Evolutionary conservation across 2,113 vertebrate genomes (phyloP).

Genomic region (Hystrix cristata): DNA sequence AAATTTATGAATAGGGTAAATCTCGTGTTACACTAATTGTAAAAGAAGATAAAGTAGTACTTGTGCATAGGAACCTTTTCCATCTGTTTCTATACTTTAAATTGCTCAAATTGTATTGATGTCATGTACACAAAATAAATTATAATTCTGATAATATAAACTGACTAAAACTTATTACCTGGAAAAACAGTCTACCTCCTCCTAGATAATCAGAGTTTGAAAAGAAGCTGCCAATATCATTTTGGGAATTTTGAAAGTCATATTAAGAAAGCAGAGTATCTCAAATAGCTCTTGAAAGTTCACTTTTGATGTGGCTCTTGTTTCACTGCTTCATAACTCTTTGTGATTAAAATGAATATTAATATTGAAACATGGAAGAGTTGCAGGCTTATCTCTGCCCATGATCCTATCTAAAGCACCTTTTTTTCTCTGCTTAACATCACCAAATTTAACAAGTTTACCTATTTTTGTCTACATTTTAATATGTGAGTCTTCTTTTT

Average conservation of each 20-base stretch:
- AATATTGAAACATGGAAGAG: slow-evolving; percentile 23
- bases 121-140: neutral
- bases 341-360: slow-evolving; percentile 31
- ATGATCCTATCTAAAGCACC: neutral
- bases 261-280: neutral
- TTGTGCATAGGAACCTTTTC: neutral
- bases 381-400: neutral
- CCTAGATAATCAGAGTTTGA: neutral
- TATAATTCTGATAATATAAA: slow-evolving; percentile 32
- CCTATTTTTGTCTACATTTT: slow-evolving; percentile 21
- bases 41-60: slow-evolving; percentile 19
- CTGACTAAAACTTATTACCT: slow-evolving; percentile 23
- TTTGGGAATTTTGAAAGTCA: neutral
- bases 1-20: neutral
- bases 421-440: neutral
- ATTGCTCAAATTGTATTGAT: neutral
- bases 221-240: neutral
- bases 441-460: neutral
- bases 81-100: neutral
- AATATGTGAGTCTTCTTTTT: slow-evolving; percentile 25
- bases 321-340: slow-evolving; percentile 30
- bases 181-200: neutral
- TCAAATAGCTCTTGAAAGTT: slow-evolving; percentile 34
- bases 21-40: neutral
- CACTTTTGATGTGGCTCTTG: neutral